Base-by-base conservation (phyloP, 2,113 vertebrate genomes). In the Tamias sibiricus region DNA sequence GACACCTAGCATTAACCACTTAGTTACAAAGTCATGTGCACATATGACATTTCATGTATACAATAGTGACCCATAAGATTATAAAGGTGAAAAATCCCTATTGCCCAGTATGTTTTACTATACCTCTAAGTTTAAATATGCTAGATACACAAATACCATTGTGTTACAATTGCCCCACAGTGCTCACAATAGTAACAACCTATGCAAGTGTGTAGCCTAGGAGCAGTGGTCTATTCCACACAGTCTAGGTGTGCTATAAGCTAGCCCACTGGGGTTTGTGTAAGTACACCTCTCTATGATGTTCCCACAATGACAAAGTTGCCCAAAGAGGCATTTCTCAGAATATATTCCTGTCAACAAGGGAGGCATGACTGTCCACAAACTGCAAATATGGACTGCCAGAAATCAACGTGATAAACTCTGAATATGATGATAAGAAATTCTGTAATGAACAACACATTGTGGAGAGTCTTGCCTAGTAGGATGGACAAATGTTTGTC, bases 131-230 rank as follows among this genome's bases (percentile, higher is more conserved):
- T 40, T 69, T 80, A 54, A 80, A 19, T 22, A 64, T 40, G 7
- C n/a, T 40, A 35, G 47, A 52, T 4, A 57, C 28, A 32, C 47
- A 19, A 80, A 69, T 40, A 40, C 4, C 76, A 35, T 8, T 22
- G 4, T 24, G 12, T 14, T 71, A 24, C 19, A 3, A 2, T 4
- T 10, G 19, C 17, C 13, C 26, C 6, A 3, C 47, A 9, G 49
- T 11, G 28, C 37, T 24, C 47, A 57, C 64, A 11, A 14, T 6
- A 7, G 9, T 6, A 12, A n/a, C 28, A 4, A 5, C 28, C 81
- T 26, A n/a, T 40, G 54, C 22, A 26, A 1, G 24, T 42, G 7
- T 19, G 71, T 13, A 5, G 26, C 28, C 28, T 42, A 74, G 3
- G 28, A 7, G 47, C 13, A 37, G 40, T 9, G 26, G 40, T 30